phyloP scores from a whole-genome alignment of 2,888 invertebrate genomes.

The Ophion ellenae region DNA sequence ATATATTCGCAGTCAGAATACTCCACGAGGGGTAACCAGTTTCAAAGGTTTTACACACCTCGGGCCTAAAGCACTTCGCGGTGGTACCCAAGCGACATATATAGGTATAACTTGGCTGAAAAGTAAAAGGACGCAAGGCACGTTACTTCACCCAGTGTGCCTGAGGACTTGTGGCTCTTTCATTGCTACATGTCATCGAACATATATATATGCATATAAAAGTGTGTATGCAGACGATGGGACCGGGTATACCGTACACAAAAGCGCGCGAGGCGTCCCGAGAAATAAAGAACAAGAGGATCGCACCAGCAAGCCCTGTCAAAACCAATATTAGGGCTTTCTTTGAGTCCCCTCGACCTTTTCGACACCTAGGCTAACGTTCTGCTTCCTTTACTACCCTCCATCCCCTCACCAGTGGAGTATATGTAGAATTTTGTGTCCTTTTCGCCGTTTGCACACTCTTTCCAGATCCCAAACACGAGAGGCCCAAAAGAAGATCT shows the following conservation, averaged over 20 bases:
- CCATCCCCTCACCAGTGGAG: slow-evolving; percentile 15
- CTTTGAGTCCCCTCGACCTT: slow-evolving; percentile 71
- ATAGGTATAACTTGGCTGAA: neutral
- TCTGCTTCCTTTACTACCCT: slow-evolving; percentile 1
- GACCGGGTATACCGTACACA: slow-evolving; percentile 47
- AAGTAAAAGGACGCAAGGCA: slow-evolving; percentile 3
- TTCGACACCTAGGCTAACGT: slow-evolving; percentile 73
- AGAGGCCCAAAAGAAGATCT: slow-evolving; percentile 17
- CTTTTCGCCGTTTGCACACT: slow-evolving; percentile 31
- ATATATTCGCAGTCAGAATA: slow-evolving; percentile 45
- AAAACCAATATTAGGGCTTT: slow-evolving; percentile 78
- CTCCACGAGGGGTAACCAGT: slow-evolving; percentile 34
- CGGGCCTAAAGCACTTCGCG: slow-evolving; percentile 33
- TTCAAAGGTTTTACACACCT: slow-evolving; percentile 62
- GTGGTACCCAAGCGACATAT: neutral
- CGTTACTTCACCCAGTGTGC: too few relatives aligned
- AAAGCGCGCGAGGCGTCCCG: slow-evolving; percentile 57
- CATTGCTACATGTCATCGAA: neutral
- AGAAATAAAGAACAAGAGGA: slow-evolving; percentile 64
- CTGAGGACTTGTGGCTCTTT: neutral
- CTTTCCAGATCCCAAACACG: slow-evolving; percentile 28
- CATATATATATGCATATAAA: slow-evolving; percentile 20
- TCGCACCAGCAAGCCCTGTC: slow-evolving; percentile 77
- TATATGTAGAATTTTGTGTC: slow-evolving; percentile 29
- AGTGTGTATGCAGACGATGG: slow-evolving; percentile 28